phyloP scores from a whole-genome alignment of 2,888 invertebrate species.

The Drosophila parthenogenetica region DNA sequence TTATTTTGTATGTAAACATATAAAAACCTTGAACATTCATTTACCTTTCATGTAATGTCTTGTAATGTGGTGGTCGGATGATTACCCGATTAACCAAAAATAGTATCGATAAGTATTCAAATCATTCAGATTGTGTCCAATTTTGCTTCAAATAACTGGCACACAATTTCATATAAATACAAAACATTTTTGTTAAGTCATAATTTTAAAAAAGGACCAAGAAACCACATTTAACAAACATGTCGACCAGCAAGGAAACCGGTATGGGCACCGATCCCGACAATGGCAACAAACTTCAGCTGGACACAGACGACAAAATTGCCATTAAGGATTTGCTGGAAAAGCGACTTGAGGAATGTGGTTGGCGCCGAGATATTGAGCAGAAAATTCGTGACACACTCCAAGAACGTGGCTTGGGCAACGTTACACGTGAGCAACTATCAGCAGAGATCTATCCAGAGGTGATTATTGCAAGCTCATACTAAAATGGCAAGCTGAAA shows the following conservation, averaged over 20 bases:
- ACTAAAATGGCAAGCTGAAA: background rate
- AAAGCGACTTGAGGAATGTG: constrained; percentile 93
- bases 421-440: constrained; percentile 91
- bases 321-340: constrained; percentile 90
- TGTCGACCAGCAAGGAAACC: constrained; percentile 57
- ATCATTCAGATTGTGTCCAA: background rate
- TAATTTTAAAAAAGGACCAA: background rate
- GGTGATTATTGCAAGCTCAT: constrained; percentile 29
- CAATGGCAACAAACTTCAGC: constrained; percentile 56
- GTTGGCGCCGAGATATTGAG: constrained; percentile 96
- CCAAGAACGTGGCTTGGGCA: constrained; percentile 87
- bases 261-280: constrained; percentile 47
- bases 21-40: too few relatives aligned
- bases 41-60: background rate
- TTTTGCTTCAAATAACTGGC: constrained; percentile 22
- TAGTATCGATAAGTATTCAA: constrained; percentile 1
- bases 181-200: background rate
- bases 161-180: background rate
- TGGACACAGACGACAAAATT: constrained; percentile 61
- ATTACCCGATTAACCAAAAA: background rate
- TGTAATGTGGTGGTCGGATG: constrained; percentile 10
- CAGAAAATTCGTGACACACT: constrained; percentile 94
- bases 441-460: constrained; percentile 92
- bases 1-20: background rate
- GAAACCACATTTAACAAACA: constrained; percentile 16